phyloP scores from a whole-genome alignment of 2,888 invertebrate species.

The Crocallis elinguaria region DNA sequence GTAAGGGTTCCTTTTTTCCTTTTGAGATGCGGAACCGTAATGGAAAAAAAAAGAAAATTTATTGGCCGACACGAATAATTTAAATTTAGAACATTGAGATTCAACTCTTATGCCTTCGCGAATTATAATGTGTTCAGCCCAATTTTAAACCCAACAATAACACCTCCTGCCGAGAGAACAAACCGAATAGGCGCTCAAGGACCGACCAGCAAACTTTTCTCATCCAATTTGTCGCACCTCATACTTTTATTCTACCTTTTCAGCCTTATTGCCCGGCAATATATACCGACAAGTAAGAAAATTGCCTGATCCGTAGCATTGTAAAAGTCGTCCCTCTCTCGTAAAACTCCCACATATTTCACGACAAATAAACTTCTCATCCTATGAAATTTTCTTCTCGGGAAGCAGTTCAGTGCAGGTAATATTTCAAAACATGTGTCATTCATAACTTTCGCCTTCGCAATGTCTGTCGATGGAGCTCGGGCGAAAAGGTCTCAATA shows the following conservation, averaged over 20 bases:
- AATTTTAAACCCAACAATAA: background rate
- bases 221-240: conserved; percentile 80
- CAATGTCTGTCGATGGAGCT: conserved; percentile 84
- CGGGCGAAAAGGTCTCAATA: conserved; percentile 83
- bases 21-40: too few species aligned
- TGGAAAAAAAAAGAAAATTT: too few species aligned
- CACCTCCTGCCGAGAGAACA: conserved; percentile 2
- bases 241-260: conserved; percentile 74
- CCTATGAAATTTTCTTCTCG: conserved; percentile 77
- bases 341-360: conserved; percentile 84
- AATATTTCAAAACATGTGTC: conserved; percentile 85
- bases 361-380: conserved; percentile 84
- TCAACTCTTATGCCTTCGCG: too few species aligned
- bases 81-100: too few species aligned
- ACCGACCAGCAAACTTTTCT: conserved; percentile 69
- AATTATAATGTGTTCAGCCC: background rate
- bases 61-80: too few species aligned
- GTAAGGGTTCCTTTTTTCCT: too few species aligned
- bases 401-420: conserved; percentile 81
- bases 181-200: conserved; percentile 52
- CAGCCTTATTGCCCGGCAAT: conserved; percentile 72
- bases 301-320: conserved; percentile 78
- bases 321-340: conserved; percentile 74
- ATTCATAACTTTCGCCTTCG: conserved; percentile 84
- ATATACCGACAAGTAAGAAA: conserved; percentile 70